Evolutionary conservation across 2,888 invertebrate genomes (phyloP).

Genomic region (Cosmia trapezina): DNA sequence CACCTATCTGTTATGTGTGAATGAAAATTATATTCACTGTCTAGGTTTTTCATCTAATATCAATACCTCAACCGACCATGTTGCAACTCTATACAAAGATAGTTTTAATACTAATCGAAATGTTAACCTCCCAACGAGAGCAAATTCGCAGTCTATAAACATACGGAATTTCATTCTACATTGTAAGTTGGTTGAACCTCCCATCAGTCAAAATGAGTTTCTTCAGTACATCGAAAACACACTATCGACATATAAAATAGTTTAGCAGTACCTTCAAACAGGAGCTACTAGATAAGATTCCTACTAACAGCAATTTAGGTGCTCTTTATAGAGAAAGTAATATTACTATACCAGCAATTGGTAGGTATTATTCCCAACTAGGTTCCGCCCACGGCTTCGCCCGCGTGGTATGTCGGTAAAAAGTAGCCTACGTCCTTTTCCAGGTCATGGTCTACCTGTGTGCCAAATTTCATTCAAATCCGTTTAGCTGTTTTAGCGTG

Average conservation of each 20-base stretch:
- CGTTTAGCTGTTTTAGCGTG: too few species aligned
- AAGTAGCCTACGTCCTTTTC: too few species aligned
- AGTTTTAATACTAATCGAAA: neutral
- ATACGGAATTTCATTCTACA: neutral
- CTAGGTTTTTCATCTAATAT: neutral
- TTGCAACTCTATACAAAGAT: neutral
- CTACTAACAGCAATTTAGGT: neutral
- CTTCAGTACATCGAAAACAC: neutral
- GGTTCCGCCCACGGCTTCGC: too few species aligned
- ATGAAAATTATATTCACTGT: neutral
- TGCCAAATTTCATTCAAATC: too few species aligned
- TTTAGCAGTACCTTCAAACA: constrained; percentile 7
- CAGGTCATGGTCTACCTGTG: too few species aligned
- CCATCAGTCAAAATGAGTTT: constrained; percentile 5
- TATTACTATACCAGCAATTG: neutral
- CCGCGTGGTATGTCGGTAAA: too few species aligned
- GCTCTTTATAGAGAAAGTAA: constrained; percentile 8
- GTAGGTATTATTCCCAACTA: neutral
- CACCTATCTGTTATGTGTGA: neutral
- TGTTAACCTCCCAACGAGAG: neutral
- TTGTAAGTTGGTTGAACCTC: neutral
- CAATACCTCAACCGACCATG: too few species aligned
- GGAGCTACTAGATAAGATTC: neutral
- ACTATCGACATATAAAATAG: neutral
- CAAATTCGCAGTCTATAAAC: neutral